Evolutionary conservation across 2,888 invertebrate genomes (phyloP).

Genomic region (Pristionchus exspectatus): DNA sequence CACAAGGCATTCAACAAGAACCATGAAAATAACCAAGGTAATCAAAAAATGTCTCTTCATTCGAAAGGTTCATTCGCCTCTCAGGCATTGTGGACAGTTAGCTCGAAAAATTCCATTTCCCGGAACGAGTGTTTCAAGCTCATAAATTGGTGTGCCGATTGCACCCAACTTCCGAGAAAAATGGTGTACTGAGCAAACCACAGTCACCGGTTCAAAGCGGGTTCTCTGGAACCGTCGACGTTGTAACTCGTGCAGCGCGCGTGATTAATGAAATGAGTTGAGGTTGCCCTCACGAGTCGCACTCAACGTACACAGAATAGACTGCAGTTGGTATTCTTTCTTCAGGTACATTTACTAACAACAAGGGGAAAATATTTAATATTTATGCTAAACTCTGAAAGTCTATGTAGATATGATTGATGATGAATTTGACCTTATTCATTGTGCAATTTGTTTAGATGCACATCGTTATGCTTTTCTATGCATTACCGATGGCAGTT

Average conservation of each 20-base stretch:
- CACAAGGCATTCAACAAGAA: slow-evolving; percentile 23
- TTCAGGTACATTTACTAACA: background rate
- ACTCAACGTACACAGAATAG: slow-evolving; percentile 11
- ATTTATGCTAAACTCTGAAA: background rate
- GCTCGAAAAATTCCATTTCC: too few relatives aligned
- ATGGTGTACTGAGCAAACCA: too few relatives aligned
- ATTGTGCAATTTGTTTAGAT: background rate
- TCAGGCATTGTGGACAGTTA: too few relatives aligned
- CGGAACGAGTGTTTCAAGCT: too few relatives aligned
- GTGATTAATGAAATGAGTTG: background rate
- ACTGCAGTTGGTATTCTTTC: slow-evolving; percentile 26
- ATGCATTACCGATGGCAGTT: background rate
- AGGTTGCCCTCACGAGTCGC: slow-evolving; percentile 35
- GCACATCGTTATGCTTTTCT: slow-evolving; percentile 31
- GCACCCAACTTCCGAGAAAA: too few relatives aligned
- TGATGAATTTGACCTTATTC: too few relatives aligned
- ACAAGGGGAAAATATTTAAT: background rate
- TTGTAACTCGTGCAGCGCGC: too few relatives aligned
- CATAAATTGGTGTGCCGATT: too few relatives aligned
- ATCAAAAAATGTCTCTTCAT: too few relatives aligned
- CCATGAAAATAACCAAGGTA: slow-evolving; percentile 1
- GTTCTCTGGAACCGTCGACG: background rate
- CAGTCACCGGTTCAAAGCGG: too few relatives aligned
- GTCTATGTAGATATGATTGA: background rate
- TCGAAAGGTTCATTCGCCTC: too few relatives aligned